Base-by-base conservation (phyloP, 2,113 vertebrate genomes). In the Scalopus aquaticus region DNA sequence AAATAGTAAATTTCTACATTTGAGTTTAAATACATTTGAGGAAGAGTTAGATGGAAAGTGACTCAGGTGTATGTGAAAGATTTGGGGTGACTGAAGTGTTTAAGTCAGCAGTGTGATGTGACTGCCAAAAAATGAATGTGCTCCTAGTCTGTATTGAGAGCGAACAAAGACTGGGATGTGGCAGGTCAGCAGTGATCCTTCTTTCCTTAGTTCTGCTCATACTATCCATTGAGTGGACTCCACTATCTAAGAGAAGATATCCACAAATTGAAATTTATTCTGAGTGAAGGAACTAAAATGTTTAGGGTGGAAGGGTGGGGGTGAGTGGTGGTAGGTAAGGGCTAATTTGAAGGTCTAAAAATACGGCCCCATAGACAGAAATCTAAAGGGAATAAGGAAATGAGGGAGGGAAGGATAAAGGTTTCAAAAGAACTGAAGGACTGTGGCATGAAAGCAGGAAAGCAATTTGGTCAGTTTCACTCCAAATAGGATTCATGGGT, bases 21-120 rank as follows among this genome's bases (percentile, higher is more conserved):
- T 92, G 65, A 92, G n/a, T 81, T 88, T 65, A 74, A 95, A 70
- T 44, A 65, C 10, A 1, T 22, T 87, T 67, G 72, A 89, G 58
- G 4, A 70, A 37, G 74, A 77, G 54, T 69, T 93, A 28, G n/a
- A 35, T 67, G 32, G 37, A 32, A 93, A 49, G 11, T 73, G 22
- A 11, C 58, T 91, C 28, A 58, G 39, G 22, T 72, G 4, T 51
- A 46, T 93, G 11, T 62, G 42, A 35, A 67, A 74, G 76, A 30
- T 20, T 74, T 70, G 17, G 17, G 62, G 46, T 72, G 51, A 19
- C 8, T 77, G n/a, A 32, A 5, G 19, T 46, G 20, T 28, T 39
- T 80, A 46, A 65, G 56, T 72, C n/a, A 60, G 62, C 30, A 51
- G 22, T 26, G 5, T 80, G 60, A 9, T 28, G 0, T n/a, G n/a